phyloP scores from a whole-genome alignment of 1,140 invertebrate species.

The Gonatopus flavifemur region DNA sequence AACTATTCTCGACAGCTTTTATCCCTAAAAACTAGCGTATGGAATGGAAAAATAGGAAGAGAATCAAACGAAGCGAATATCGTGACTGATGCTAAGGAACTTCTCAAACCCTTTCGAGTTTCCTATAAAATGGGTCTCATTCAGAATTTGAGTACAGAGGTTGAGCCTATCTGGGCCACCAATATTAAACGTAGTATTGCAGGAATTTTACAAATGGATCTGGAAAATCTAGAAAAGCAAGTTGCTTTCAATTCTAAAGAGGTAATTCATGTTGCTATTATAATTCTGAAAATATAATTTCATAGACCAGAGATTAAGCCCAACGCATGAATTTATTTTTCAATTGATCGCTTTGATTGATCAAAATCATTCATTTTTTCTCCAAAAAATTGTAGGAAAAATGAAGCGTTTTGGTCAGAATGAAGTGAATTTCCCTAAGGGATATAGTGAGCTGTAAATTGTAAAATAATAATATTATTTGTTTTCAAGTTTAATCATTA shows the following conservation, averaged over 20 bases:
- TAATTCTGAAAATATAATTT: not conserved
- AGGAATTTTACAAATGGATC: slow-evolving; percentile 63
- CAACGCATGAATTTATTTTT: too few species aligned
- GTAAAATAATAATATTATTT: too few species aligned
- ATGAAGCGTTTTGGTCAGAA: too few species aligned
- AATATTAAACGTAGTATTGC: slow-evolving; percentile 70
- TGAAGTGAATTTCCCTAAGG: too few species aligned
- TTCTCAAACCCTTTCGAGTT: slow-evolving; percentile 49
- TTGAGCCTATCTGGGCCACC: slow-evolving; percentile 65
- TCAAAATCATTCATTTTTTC: too few species aligned
- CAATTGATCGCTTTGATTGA: too few species aligned
- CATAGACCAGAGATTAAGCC: too few species aligned
- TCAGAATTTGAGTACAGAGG: slow-evolving; percentile 50
- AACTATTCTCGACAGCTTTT: slow-evolving; percentile 30
- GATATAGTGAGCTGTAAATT: too few species aligned
- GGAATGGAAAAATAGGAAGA: slow-evolving; percentile 42
- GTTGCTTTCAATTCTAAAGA: slow-evolving; percentile 49
- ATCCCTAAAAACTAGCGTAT: slow-evolving; percentile 38
- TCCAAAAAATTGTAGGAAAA: too few species aligned
- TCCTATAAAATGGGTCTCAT: slow-evolving; percentile 47
- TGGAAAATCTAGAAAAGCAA: slow-evolving; percentile 35
- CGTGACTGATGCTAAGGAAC: slow-evolving; percentile 34
- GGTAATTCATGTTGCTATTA: slow-evolving; percentile 30
- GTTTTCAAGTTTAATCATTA: slow-evolving; percentile 47
- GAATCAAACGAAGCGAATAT: slow-evolving; percentile 21